These are phyloP conservation scores for Sphecodes monilicornis DNA, from an alignment of 2,888 invertebrate genomes.

Conservation along the genomic window DNA sequence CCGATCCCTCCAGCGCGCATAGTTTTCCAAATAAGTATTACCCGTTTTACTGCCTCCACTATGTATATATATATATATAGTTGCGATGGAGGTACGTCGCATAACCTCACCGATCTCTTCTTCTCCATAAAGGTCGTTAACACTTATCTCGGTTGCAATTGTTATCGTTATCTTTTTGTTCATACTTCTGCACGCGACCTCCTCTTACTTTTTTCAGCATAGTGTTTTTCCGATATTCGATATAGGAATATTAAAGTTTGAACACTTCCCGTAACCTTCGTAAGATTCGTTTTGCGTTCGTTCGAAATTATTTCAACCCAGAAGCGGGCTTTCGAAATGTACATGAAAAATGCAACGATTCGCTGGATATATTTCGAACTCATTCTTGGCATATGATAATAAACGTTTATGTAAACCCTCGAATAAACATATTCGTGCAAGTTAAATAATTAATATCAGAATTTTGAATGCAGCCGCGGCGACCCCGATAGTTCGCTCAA, in stretches of 20 bases:
- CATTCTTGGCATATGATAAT: background rate
- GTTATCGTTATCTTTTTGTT: conserved; percentile 15
- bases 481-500: too few relatives aligned
- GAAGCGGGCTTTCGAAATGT: background rate
- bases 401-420: background rate
- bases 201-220: background rate
- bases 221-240: background rate
- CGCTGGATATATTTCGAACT: background rate
- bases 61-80: too few relatives aligned
- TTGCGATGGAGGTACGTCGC: conserved; percentile 65
- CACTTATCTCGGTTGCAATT: conserved; percentile 45
- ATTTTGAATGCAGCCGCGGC: background rate
- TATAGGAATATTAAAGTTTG: background rate
- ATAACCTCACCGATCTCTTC: conserved; percentile 76
- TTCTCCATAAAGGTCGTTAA: conserved; percentile 77
- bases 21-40: conserved; percentile 30
- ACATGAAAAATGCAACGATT: background rate
- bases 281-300: background rate
- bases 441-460: background rate
- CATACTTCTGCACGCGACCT: conserved; percentile 3
- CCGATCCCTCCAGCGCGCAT: background rate
- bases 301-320: background rate
- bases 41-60: conserved; percentile 24
- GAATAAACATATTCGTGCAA: background rate
- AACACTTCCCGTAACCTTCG: background rate